Evolutionary conservation across 2,797 vertebrate species (phyloP).

Genomic region (Meda fulgida): DNA sequence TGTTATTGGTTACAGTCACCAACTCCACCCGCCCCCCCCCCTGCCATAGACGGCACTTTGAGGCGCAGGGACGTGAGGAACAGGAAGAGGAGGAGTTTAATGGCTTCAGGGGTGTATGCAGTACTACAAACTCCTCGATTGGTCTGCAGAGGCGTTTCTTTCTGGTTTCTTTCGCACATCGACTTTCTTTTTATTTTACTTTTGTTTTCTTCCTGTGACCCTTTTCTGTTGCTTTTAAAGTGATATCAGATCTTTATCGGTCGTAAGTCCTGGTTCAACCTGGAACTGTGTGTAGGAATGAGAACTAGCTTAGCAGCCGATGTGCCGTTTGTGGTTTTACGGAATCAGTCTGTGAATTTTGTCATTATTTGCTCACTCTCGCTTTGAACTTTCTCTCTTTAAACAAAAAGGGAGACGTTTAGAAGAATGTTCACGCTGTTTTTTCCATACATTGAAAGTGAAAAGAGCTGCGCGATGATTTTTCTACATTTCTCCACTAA

Average conservation of each 20-base stretch:
- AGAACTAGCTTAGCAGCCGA: neutral
- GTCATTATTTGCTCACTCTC: neutral
- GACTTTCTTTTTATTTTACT: neutral
- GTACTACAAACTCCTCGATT: neutral
- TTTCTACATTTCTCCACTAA: neutral
- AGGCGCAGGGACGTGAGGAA: slow-evolving; percentile 33
- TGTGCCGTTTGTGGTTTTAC: neutral
- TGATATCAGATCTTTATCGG: neutral
- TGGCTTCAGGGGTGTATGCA: slow-evolving; percentile 1
- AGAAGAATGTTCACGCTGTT: slow-evolving; percentile 7
- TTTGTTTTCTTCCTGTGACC: slow-evolving; percentile 19
- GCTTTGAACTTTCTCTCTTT: no score
- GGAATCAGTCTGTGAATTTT: neutral
- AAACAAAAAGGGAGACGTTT: neutral
- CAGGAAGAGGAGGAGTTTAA: slow-evolving; percentile 35
- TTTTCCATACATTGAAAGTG: neutral
- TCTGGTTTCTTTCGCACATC: slow-evolving; percentile 9
- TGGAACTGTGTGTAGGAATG: neutral
- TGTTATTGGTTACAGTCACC: slow-evolving; percentile 80
- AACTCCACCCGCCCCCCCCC: slow-evolving; percentile 40
- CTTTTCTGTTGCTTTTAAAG: slow-evolving; percentile 15
- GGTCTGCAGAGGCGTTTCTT: slow-evolving; percentile 15
- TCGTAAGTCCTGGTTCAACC: neutral
- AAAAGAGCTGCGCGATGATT: neutral
- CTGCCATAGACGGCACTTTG: slow-evolving; percentile 7